Evolutionary conservation across 2,797 vertebrate genomes (phyloP), one percentile per base, ranked within the genome.

Genomic region (Cheirogaleus major): DNA sequence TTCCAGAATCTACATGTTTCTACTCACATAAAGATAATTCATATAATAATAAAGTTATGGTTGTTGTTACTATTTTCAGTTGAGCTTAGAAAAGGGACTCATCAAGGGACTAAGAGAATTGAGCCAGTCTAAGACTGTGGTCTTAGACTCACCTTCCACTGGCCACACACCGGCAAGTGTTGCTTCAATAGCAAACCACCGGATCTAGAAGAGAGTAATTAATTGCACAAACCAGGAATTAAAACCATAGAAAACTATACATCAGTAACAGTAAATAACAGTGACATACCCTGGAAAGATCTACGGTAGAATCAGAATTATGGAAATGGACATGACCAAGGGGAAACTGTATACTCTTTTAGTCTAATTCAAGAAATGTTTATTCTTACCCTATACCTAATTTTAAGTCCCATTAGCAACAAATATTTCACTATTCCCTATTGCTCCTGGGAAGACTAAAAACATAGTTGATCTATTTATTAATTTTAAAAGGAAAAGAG

Each of bases 361-460:
- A 41, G 25, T 88, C 86, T 95, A 45, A 81, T 75, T 45, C 87
- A 76, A 78, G 72, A 90, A 93, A 84, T 75, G 85, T 61, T 89
- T 65, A 90, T 97, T 95, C 63, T 30, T 94, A 82, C 67, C 35
- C 50, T 94, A 85, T 11, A 57, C 79, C 79, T 83, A 94, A 96
- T 95, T 97, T 96, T 94, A 96, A 97, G 93, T 89, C 87, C 95
- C 89, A 96, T 91, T 97, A 94, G 91, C 96, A 97, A 97, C 89
- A 93, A 95, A 91, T 89, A 93, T 52, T 97, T 96, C 70, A 45
- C 89, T 92, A 52, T 67, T 85, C 27, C 27, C 76, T 95, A 55
- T 52, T 14, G 38, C 88, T 38, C 22, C 89, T 25, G 22, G n/a
- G 70, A 91, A 96, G n/a, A 83, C 90, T 92, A 89, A 97, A 89